Conservation (phyloP, 2,113 vertebrate species). For the Elephas maximus region DNA sequence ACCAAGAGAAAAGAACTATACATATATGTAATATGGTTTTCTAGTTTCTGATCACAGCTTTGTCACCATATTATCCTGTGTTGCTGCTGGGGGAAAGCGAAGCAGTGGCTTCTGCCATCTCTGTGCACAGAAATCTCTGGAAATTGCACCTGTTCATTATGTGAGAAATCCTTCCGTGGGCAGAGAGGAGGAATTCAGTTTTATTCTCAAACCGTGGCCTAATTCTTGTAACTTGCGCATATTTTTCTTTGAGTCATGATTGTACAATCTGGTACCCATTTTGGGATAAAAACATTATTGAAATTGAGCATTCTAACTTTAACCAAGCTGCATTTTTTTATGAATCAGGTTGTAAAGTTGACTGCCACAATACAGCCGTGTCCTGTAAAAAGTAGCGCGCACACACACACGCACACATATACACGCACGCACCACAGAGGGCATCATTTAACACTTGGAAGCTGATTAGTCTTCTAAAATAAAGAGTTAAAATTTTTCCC, state of each 20-base stretch:
- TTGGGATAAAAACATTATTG: slow-evolving; percentile 86
- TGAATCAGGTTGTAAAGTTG: slow-evolving; percentile 86
- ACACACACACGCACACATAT: background rate
- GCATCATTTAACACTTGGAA: slow-evolving; percentile 73
- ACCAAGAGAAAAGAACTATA: slow-evolving; percentile 10
- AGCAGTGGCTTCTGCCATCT: slow-evolving; percentile 82
- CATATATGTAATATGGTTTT: slow-evolving; percentile 56
- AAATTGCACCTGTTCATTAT: slow-evolving; percentile 74
- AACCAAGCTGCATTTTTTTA: slow-evolving; percentile 86
- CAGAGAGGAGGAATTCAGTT: slow-evolving; percentile 69
- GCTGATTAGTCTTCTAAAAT: slow-evolving; percentile 80
- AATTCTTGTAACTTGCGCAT: slow-evolving; percentile 86
- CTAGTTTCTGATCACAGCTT: slow-evolving; percentile 77
- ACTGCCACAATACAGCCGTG: slow-evolving; percentile 74
- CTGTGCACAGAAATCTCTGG: slow-evolving; percentile 76
- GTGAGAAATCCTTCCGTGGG: slow-evolving; percentile 79
- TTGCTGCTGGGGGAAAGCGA: slow-evolving; percentile 80
- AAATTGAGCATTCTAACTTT: slow-evolving; percentile 87
- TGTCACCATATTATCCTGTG: slow-evolving; percentile 75
- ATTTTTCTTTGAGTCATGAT: slow-evolving; percentile 86
- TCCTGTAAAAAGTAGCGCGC: slow-evolving; percentile 78
- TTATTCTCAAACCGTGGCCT: slow-evolving; percentile 78
- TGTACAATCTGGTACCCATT: slow-evolving; percentile 88
- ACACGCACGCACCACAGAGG: background rate
- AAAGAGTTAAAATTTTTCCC: slow-evolving; percentile 75